Evolutionary conservation across 2,888 invertebrate genomes (phyloP).

Genomic region (Prosopocoilus inquinatus): DNA sequence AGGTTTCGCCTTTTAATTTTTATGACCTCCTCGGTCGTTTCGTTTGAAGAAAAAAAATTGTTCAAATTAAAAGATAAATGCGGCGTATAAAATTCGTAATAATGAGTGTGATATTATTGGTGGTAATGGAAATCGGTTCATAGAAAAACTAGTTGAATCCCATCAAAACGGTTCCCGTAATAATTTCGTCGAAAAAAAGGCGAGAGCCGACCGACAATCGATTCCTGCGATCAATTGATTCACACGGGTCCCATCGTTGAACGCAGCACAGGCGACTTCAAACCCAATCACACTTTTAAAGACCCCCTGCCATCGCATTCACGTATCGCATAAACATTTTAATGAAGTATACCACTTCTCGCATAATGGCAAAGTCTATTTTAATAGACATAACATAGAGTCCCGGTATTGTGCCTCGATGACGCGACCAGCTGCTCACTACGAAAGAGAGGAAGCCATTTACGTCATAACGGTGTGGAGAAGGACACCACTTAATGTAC

Average conservation of each 20-base stretch:
- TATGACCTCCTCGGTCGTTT: too few species aligned
- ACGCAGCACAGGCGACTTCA: conserved; percentile 20
- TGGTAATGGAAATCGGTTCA: neutral
- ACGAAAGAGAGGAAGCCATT: conserved; percentile 31
- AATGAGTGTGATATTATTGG: neutral
- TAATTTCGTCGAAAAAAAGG: neutral
- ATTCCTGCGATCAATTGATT: conserved; percentile 21
- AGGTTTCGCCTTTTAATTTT: neutral
- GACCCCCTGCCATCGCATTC: conserved; percentile 43
- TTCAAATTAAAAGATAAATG: too few species aligned
- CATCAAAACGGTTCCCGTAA: neutral
- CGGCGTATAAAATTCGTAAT: too few species aligned
- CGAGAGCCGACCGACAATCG: neutral
- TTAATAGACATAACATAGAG: conserved; percentile 49
- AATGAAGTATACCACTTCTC: conserved; percentile 50
- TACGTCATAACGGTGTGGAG: conserved; percentile 26
- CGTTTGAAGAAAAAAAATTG: too few species aligned
- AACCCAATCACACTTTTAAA: conserved; percentile 30
- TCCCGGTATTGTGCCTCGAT: conserved; percentile 44
- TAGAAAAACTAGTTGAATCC: neutral
- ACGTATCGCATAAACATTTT: conserved; percentile 49
- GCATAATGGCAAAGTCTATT: conserved; percentile 48
- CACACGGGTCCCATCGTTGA: conserved; percentile 28
- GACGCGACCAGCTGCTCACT: conserved; percentile 45
- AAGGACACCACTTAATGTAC: conserved; percentile 35